These are phyloP conservation scores for Calcarius lapponicus DNA, from an alignment of 2,797 vertebrate genomes.

Conservation along the genomic window DNA sequence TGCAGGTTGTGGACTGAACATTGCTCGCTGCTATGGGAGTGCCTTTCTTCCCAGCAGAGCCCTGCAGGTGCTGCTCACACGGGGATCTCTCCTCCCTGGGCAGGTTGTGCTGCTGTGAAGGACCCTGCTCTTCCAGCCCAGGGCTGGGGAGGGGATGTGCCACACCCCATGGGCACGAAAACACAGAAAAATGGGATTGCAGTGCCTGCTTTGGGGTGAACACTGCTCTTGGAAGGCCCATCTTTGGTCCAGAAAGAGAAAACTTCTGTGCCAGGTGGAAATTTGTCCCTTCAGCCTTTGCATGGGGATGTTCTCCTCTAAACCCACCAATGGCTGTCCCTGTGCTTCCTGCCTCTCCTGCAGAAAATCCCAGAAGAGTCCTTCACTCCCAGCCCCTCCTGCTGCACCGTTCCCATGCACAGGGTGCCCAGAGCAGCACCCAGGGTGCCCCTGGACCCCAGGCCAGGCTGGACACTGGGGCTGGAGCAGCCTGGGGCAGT, in stretches of 20 bases:
- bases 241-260: background rate
- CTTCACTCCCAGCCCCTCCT: fast-evolving
- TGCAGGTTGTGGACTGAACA: background rate
- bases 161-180: fast-evolving
- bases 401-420: fast-evolving
- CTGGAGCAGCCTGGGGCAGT: background rate
- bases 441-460: background rate
- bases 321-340: fast-evolving
- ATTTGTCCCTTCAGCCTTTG: background rate
- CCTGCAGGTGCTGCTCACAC: background rate
- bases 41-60: background rate
- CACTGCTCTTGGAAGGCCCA: fast-evolving
- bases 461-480: background rate
- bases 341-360: background rate
- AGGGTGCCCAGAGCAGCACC: background rate
- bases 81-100: background rate
- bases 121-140: background rate
- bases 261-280: background rate
- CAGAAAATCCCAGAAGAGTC: background rate
- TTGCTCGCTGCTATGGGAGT: background rate
- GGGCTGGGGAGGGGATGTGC: fast-evolving
- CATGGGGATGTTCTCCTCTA: fast-evolving
- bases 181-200: fast-evolving
- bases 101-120: background rate
- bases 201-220: background rate